Evolutionary conservation across 1,140 invertebrate species (phyloP).

Genomic region (Platyscapa corneri): DNA sequence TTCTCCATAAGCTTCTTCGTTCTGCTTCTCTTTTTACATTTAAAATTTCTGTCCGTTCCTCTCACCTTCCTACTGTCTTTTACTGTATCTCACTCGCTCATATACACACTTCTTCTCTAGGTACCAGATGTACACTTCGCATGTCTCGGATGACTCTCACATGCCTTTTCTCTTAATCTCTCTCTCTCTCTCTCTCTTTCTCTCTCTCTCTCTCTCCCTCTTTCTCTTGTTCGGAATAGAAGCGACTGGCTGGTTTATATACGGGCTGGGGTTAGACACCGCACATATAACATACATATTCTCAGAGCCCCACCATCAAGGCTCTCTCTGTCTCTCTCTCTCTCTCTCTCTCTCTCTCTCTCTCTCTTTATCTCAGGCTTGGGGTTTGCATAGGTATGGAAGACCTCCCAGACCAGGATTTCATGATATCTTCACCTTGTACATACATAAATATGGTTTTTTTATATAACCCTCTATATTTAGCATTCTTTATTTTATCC

Average conservation of each 20-base stretch:
- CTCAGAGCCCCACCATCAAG: not conserved
- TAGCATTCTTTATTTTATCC: not conserved
- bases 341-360: not conserved
- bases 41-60: not conserved
- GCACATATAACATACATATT: not conserved
- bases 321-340: not conserved
- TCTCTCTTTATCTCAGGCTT: not conserved
- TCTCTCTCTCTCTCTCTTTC: not conserved
- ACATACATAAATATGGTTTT: not conserved
- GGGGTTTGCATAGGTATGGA: not conserved
- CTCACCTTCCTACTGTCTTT: not conserved
- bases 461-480: not conserved
- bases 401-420: constrained; percentile 31
- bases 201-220: no score
- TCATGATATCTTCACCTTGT: constrained; percentile 22
- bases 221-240: not conserved
- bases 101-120: not conserved
- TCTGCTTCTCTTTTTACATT: not conserved
- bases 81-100: not conserved
- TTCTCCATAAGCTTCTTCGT: not conserved
- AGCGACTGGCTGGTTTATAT: constrained; percentile 5
- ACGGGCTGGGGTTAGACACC: not conserved
- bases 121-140: not conserved
- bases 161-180: not conserved
- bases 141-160: not conserved